A percentile compares a stretch with the other conserved stretches of the same genome.
phyloP scores from a whole-genome alignment of 2,113 vertebrate genomes.

The Cepphus grylle region DNA sequence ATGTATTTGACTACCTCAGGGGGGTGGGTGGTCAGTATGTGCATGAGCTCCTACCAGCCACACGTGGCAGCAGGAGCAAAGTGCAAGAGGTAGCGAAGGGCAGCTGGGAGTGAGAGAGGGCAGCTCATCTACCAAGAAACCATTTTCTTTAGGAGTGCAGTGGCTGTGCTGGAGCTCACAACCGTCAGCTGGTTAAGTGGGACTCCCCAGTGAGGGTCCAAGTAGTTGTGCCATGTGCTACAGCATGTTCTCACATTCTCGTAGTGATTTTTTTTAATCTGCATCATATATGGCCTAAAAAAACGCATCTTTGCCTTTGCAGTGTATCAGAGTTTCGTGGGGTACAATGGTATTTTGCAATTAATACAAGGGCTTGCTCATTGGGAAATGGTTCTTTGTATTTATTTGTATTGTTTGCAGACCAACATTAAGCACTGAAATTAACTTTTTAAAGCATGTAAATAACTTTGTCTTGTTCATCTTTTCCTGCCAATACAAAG shows the following conservation, averaged over 20 bases:
- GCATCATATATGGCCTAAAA: background rate
- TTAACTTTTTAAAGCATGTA: background rate
- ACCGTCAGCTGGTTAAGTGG: background rate
- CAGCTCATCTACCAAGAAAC: background rate
- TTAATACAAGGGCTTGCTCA: background rate
- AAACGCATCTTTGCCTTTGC: background rate
- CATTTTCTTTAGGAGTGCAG: background rate
- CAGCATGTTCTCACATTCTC: background rate
- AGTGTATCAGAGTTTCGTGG: background rate
- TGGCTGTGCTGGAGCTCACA: background rate
- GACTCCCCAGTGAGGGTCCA: background rate
- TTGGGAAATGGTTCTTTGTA: background rate
- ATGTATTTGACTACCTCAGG: background rate
- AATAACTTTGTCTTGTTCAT: background rate
- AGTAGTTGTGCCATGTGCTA: background rate
- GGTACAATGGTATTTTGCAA: background rate
- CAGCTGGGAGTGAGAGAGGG: rapidly evolving
- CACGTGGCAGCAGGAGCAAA: background rate
- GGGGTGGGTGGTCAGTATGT: background rate
- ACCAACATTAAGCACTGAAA: background rate
- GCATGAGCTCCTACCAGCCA: background rate
- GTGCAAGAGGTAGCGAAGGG: background rate
- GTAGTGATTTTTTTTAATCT: background rate
- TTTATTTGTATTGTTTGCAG: background rate
- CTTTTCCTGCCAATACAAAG: background rate